Base-by-base conservation (phyloP, 2,797 vertebrate species). In the Sebastolobus alascanus region DNA sequence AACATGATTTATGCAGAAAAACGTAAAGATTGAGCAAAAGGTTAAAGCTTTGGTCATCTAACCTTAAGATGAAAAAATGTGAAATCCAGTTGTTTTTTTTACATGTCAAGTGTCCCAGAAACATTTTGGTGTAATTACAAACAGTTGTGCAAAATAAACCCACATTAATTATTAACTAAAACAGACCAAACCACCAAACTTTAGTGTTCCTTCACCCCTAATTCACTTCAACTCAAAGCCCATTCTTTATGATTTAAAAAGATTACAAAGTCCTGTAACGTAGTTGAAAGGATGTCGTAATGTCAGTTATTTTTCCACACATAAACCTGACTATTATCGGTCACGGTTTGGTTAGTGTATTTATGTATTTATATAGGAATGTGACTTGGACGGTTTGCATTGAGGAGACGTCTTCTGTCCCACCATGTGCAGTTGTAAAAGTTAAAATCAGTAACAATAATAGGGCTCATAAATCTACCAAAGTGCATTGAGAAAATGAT, bases 11-110 rank as follows among this genome's bases (percentile, higher is more conserved):
- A 38, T 29, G 43, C 14, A 58, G 18, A 4, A 70, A 74, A 60
- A 59, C 1, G 0, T 14, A 35, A 52, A 67, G 6, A 29, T 33
- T 16, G 12, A 78, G 13, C 25, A 13, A 4, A 25, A 9, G 0
- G 7, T 8, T 33, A 43, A 70, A 68, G n/a, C 43, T 86, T 78
- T 75, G 33, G 58, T 73, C 54, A 27, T 59, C 22, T 4, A 20
- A 73, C 77, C 31, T 40, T 27, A 2, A 29, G 20, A 69, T 0
- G 3, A 3, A 55, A 64, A 20, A 4, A 4, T 7, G 7, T 38
- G 10, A 60, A 46, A 73, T 55, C 14, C 68, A 58, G 9, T 38
- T 50, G 18, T 14, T 66, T 5, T 33, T 27, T 73, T 77, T 10
- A 69, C 11, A 14, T 14, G 12, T 25, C 2, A 13, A 46, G 35